These are phyloP conservation scores for Petrophora chlorosata DNA, from an alignment of 2,888 invertebrate species.

Conservation along the genomic window DNA sequence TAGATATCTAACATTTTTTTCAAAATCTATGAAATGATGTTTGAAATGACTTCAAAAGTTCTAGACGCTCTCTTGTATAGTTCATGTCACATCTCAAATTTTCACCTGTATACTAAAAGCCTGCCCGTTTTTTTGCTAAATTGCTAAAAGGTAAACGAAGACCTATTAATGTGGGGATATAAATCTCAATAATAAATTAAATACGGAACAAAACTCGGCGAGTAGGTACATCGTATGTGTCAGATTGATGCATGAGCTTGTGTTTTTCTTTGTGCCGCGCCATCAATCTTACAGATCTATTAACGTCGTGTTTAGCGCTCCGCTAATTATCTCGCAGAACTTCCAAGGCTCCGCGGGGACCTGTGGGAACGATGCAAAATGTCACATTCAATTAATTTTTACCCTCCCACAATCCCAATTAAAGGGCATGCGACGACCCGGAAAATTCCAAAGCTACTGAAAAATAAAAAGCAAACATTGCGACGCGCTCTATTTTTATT, in stretches of 20 bases:
- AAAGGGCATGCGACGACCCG: conserved; percentile 11
- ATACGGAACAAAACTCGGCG: conserved; percentile 32
- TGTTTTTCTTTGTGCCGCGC: conserved; percentile 66
- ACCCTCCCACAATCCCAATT: conserved; percentile 16
- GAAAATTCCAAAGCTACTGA: conserved; percentile 6
- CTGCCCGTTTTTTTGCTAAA: neutral
- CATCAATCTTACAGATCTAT: conserved; percentile 74
- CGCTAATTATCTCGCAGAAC: conserved; percentile 68
- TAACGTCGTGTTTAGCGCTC: conserved; percentile 70
- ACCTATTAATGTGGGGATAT: conserved; percentile 7
- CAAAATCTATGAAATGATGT: too few relatives aligned
- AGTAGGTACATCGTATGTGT: conserved; percentile 52
- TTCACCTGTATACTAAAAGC: neutral
- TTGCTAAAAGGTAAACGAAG: conserved; percentile 1
- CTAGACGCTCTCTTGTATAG: too few relatives aligned
- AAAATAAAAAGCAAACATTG: conserved; percentile 1
- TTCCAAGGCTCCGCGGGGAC: conserved; percentile 52
- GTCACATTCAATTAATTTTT: conserved; percentile 32
- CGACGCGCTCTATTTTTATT: neutral
- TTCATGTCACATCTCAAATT: neutral
- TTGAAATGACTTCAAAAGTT: too few relatives aligned
- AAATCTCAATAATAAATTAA: conserved; percentile 28
- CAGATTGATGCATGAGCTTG: conserved; percentile 72
- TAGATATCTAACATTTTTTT: too few relatives aligned
- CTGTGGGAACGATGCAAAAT: conserved; percentile 38